Conservation (phyloP, 2,113 vertebrate species). For the Balaeniceps rex region DNA sequence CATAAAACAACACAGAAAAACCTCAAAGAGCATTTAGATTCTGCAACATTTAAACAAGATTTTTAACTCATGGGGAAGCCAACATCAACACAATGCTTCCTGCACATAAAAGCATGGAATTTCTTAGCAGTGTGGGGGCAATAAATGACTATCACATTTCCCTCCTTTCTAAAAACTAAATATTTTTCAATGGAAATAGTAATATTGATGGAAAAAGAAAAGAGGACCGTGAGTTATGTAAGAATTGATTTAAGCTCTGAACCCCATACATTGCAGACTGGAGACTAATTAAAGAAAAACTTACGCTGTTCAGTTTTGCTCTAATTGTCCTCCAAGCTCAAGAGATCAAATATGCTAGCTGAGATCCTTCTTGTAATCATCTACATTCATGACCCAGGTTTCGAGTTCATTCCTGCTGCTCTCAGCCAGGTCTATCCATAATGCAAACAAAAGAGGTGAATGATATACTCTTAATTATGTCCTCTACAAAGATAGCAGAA, state of each 20-base stretch:
- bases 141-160: slow-evolving; percentile 85
- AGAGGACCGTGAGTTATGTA: slow-evolving; percentile 34
- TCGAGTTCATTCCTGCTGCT: neutral
- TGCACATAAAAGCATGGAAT: slow-evolving; percentile 87
- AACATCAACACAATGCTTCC: slow-evolving; percentile 92
- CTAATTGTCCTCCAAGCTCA: neutral
- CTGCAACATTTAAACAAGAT: slow-evolving; percentile 87
- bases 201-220: slow-evolving; percentile 63
- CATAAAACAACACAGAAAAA: slow-evolving; percentile 83
- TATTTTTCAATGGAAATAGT: slow-evolving; percentile 69
- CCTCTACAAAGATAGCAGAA: neutral
- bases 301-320: neutral
- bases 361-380: neutral
- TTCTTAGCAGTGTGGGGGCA: slow-evolving; percentile 80
- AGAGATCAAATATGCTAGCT: neutral
- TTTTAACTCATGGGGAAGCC: slow-evolving; percentile 75
- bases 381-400: neutral
- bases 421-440: neutral
- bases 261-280: neutral
- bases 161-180: slow-evolving; percentile 69
- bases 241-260: slow-evolving; percentile 39
- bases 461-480: neutral
- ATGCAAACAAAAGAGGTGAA: neutral
- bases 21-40: slow-evolving; percentile 81
- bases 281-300: slow-evolving; percentile 30